These are phyloP conservation scores for Notarius lentiginosus DNA, from an alignment of 2,113 vertebrate genomes.

Conservation along the genomic window DNA sequence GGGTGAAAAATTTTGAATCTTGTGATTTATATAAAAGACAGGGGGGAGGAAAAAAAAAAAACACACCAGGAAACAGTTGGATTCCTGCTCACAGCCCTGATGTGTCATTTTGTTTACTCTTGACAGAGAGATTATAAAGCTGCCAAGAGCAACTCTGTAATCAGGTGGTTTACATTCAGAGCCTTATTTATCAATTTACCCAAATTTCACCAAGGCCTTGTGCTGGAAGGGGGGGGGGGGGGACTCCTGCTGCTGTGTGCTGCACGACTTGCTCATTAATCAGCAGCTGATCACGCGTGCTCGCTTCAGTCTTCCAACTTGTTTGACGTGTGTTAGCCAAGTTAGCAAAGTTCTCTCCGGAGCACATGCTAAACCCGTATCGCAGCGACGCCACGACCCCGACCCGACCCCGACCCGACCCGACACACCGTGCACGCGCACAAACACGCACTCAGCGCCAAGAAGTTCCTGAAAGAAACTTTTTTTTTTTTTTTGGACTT, in stretches of 20 bases:
- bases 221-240: background rate
- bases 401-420: too few relatives aligned
- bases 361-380: background rate
- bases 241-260: too few relatives aligned
- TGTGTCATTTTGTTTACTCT: background rate
- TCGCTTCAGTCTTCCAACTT: background rate
- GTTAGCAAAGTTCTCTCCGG: background rate
- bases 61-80: too few relatives aligned
- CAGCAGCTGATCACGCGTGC: background rate
- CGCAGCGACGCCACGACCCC: background rate
- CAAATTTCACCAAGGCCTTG: background rate
- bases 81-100: too few relatives aligned
- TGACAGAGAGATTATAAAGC: background rate
- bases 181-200: background rate
- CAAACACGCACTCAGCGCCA: background rate
- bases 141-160: background rate
- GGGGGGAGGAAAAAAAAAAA: too few relatives aligned
- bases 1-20: too few relatives aligned
- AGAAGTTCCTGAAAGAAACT: background rate
- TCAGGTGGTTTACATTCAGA: background rate
- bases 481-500: too few relatives aligned
- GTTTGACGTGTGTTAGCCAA: constrained; percentile 13
- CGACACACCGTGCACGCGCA: background rate
- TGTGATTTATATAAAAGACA: too few relatives aligned
- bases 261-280: background rate